Conservation (phyloP, 1,140 invertebrate species). For the Drosophila sproati region DNA sequence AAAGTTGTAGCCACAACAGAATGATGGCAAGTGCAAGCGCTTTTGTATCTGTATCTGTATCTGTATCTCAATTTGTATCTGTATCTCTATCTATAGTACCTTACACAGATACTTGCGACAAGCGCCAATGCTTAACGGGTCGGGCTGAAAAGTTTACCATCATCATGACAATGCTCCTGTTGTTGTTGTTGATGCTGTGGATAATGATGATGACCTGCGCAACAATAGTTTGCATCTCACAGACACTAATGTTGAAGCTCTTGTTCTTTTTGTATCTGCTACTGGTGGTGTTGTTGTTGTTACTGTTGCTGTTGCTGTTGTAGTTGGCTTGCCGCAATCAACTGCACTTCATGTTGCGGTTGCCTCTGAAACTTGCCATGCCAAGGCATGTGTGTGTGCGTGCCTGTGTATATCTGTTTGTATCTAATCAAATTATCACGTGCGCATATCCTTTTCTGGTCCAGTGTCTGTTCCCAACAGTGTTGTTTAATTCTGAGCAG, state of each 20-base stretch:
- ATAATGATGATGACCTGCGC: slow-evolving; percentile 68
- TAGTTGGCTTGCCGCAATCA: slow-evolving; percentile 74
- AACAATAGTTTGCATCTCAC: slow-evolving; percentile 79
- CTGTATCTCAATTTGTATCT: background rate
- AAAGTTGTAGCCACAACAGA: slow-evolving; percentile 69
- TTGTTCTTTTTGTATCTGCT: slow-evolving; percentile 8
- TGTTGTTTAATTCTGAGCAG: background rate
- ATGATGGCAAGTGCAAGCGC: slow-evolving; percentile 57
- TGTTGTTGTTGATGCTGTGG: slow-evolving; percentile 27
- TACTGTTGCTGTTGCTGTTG: slow-evolving; percentile 32
- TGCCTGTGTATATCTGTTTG: slow-evolving; percentile 29
- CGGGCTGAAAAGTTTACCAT: slow-evolving; percentile 56
- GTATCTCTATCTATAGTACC: slow-evolving; percentile 9
- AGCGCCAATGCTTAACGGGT: slow-evolving; percentile 44
- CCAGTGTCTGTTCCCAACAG: background rate
- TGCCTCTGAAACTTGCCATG: slow-evolving; percentile 50
- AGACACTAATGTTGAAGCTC: slow-evolving; percentile 61
- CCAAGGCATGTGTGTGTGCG: slow-evolving; percentile 19
- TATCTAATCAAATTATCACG: slow-evolving; percentile 82
- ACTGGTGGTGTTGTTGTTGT: slow-evolving; percentile 19
- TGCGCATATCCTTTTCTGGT: slow-evolving; percentile 71
- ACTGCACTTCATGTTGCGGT: slow-evolving; percentile 81
- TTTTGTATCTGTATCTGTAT: slow-evolving; percentile 1
- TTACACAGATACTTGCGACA: slow-evolving; percentile 16
- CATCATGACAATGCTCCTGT: slow-evolving; percentile 32